A percentile compares a stretch with the other conserved stretches of the same genome.
Conservation (phyloP, 1,140 invertebrate species). For the Geopemphigus sp. region DNA sequence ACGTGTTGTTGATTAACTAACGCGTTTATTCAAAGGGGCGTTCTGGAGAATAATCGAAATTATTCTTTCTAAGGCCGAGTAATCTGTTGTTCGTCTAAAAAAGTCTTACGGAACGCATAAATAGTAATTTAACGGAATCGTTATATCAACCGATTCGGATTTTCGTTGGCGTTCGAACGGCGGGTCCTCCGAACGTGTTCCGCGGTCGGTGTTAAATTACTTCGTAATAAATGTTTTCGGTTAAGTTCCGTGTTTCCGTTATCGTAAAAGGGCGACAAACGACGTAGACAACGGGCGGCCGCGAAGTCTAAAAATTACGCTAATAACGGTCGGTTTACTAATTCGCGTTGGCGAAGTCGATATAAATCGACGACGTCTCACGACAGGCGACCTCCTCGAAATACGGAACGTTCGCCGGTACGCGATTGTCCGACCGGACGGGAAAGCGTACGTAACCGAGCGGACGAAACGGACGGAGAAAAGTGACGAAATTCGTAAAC, state of each 20-base stretch:
- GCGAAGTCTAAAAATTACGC: too few relatives aligned
- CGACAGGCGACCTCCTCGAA: too few relatives aligned
- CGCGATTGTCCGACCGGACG: too few relatives aligned
- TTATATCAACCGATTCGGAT: slow-evolving; percentile 16
- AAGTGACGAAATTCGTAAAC: too few relatives aligned
- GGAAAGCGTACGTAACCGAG: too few relatives aligned
- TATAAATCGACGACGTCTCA: too few relatives aligned
- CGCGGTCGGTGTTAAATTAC: background rate
- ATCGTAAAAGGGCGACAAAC: background rate
- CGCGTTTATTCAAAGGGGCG: background rate
- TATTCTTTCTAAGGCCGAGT: background rate
- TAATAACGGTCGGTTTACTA: too few relatives aligned
- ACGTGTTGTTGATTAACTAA: background rate
- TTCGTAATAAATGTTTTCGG: slow-evolving; percentile 6
- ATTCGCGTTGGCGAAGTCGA: too few relatives aligned
- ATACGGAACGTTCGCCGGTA: too few relatives aligned
- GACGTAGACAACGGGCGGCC: background rate
- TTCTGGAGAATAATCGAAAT: slow-evolving; percentile 7
- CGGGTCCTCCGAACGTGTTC: background rate
- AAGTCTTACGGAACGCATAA: slow-evolving; percentile 15
- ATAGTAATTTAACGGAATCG: slow-evolving; percentile 28
- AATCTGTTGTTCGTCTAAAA: slow-evolving; percentile 15
- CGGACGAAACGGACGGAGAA: too few relatives aligned
- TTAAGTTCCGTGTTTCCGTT: background rate
- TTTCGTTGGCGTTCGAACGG: background rate